Evolutionary conservation across 2,888 invertebrate genomes (phyloP).

Genomic region (Apomyelois bistriatella): DNA sequence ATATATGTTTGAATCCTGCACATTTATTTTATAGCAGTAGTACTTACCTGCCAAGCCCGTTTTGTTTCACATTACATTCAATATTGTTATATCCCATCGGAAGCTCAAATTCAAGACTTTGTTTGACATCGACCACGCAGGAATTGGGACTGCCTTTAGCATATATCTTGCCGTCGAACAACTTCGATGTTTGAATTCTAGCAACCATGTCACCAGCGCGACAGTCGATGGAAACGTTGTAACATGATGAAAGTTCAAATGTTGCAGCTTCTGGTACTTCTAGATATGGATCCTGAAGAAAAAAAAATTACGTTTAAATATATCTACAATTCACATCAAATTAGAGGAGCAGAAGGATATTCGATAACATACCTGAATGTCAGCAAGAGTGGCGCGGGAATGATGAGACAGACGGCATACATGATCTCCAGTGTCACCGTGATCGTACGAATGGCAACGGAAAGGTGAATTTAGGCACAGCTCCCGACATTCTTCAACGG

Average conservation of each 20-base stretch:
- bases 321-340: not conserved
- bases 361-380: conserved; percentile 84
- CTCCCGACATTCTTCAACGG: conserved; percentile 92
- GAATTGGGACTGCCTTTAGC: conserved; percentile 96
- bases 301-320: not conserved
- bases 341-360: not conserved
- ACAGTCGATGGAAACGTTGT: conserved; percentile 96
- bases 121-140: conserved; percentile 93
- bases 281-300: conserved; percentile 88
- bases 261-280: conserved; percentile 95
- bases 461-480: conserved; percentile 93
- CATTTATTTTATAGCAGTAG: too few relatives aligned
- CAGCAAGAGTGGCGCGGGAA: conserved; percentile 91
- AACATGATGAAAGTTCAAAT: conserved; percentile 95
- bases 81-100: conserved; percentile 95
- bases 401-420: conserved; percentile 96
- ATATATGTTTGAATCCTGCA: not conserved
- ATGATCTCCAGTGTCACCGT: conserved; percentile 95
- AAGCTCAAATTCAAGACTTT: conserved; percentile 93
- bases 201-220: conserved; percentile 96
- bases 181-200: conserved; percentile 92
- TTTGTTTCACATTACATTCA: conserved; percentile 95
- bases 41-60: conserved; percentile 88
- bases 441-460: conserved; percentile 95
- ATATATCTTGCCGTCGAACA: conserved; percentile 97